These are phyloP conservation scores for Ictalurus furcatus DNA, from an alignment of 2,113 vertebrate species.

Conservation along the genomic window DNA sequence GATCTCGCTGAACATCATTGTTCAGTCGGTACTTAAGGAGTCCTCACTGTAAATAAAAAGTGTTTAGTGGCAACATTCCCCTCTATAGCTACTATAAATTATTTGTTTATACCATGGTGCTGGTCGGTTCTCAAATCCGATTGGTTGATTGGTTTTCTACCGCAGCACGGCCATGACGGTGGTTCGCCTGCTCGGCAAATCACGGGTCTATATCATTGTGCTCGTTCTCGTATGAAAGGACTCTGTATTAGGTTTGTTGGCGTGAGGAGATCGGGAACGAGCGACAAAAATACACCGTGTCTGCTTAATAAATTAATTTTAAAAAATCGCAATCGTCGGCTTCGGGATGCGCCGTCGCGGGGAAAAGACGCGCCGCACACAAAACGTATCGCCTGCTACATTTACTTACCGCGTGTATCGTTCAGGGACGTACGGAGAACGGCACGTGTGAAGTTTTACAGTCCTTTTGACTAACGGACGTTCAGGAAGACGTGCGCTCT, in stretches of 20 bases:
- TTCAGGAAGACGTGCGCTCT: neutral
- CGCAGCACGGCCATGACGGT: too few species aligned
- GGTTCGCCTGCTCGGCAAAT: neutral
- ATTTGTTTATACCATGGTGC: neutral
- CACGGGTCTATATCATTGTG: neutral
- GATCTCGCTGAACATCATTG: neutral
- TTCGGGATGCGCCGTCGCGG: too few species aligned
- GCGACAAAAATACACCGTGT: neutral
- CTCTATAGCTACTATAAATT: neutral
- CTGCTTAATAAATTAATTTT: neutral
- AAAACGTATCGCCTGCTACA: neutral
- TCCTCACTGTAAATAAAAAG: neutral
- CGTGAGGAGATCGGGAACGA: neutral
- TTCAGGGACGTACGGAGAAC: neutral
- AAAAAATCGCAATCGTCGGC: neutral
- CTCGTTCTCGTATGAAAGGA: neutral
- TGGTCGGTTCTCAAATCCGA: neutral
- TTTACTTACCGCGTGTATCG: neutral
- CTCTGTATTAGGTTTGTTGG: neutral
- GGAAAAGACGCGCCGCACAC: neutral
- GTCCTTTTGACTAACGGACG: neutral
- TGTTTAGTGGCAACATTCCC: neutral
- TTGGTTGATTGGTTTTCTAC: neutral
- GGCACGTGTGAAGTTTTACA: neutral
- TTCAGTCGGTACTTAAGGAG: neutral